phyloP scores from a whole-genome alignment of 2,888 invertebrate species.

The Gymnocheta viridis region DNA sequence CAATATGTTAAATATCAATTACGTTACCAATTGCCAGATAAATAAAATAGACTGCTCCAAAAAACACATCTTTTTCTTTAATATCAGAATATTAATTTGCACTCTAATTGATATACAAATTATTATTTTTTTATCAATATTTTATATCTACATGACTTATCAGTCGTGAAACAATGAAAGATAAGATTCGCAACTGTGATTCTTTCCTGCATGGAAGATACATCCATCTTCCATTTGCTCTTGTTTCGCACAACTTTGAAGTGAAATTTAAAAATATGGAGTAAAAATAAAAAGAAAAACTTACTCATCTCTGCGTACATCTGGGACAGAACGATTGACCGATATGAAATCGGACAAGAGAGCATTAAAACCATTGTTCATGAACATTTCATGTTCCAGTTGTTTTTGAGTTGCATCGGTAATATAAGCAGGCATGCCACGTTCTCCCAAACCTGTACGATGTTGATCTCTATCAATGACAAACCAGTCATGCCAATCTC shows the following conservation, averaged over 20 bases:
- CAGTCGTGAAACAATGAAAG: slow-evolving; percentile 5
- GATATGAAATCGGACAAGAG: slow-evolving; percentile 95
- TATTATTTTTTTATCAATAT: not conserved
- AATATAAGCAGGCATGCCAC: slow-evolving; percentile 86
- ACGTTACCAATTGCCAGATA: no score
- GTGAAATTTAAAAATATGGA: not conserved
- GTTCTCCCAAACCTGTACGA: slow-evolving; percentile 88
- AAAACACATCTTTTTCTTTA: no score
- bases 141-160: slow-evolving; percentile 2
- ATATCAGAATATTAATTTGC: no score
- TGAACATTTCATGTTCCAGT: slow-evolving; percentile 87
- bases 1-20: no score
- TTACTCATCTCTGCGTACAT: slow-evolving; percentile 86
- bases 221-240: not conserved
- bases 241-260: not conserved
- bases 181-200: slow-evolving; percentile 16
- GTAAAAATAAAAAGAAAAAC: slow-evolving; percentile 50
- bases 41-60: no score
- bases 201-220: not conserved
- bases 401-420: slow-evolving; percentile 83
- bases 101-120: not conserved
- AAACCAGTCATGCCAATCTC: slow-evolving; percentile 91
- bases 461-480: slow-evolving; percentile 85
- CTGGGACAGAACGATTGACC: slow-evolving; percentile 91
- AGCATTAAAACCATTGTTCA: slow-evolving; percentile 96